These are phyloP conservation scores for Vidua macroura DNA, from an alignment of 2,113 vertebrate species.

Conservation along the genomic window DNA sequence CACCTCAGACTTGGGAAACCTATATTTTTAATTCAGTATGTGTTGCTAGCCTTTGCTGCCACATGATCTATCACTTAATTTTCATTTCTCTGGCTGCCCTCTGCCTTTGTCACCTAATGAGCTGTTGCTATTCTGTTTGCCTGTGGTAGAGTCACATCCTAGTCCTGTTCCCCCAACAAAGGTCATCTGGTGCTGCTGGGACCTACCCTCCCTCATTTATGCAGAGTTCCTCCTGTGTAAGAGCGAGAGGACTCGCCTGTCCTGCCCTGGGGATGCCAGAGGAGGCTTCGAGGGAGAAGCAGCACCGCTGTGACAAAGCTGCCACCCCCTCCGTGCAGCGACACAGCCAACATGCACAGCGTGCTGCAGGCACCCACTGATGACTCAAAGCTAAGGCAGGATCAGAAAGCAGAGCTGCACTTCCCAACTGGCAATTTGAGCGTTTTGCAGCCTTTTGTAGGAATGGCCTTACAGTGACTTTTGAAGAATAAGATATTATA, in stretches of 20 bases:
- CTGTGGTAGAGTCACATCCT: neutral
- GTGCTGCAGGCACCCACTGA: neutral
- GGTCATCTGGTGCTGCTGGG: neutral
- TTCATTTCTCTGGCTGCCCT: neutral
- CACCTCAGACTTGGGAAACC: neutral
- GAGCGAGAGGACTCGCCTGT: neutral
- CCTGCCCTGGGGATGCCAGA: neutral
- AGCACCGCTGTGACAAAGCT: accelerated
- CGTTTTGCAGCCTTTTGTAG: constrained; percentile 12
- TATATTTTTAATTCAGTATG: neutral
- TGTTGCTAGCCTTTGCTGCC: neutral
- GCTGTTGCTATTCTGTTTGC: neutral
- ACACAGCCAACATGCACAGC: neutral
- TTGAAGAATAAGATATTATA: neutral
- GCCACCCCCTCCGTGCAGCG: neutral
- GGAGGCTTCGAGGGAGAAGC: neutral
- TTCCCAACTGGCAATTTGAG: neutral
- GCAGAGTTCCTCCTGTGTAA: neutral
- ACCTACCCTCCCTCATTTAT: neutral
- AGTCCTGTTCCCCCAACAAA: neutral
- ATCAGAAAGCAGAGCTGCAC: neutral
- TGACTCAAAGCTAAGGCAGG: constrained; percentile 1
- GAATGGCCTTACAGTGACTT: neutral
- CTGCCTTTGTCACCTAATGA: neutral
- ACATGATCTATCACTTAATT: neutral